Percentiles rank a stretch among this genome's conserved stretches.
Conservation (phyloP, 2,113 vertebrate genomes). For the Sander lucioperca region DNA sequence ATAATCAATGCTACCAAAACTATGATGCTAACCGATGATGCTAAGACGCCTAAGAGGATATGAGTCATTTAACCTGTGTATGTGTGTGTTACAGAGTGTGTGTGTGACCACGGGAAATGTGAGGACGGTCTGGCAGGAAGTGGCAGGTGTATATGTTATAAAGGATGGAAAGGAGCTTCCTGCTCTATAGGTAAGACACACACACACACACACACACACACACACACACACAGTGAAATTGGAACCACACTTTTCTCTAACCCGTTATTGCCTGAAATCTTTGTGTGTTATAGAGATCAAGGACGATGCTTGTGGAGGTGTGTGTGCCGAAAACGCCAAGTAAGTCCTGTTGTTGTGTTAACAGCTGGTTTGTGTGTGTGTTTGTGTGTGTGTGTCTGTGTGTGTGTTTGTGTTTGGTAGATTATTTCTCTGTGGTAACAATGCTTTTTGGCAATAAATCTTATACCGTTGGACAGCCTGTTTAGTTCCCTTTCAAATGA, state of each 20-base stretch:
- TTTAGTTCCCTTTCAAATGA: no score
- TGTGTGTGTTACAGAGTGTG: slow-evolving; percentile 86
- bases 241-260: not conserved
- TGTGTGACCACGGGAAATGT: slow-evolving; percentile 90
- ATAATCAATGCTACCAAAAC: not conserved
- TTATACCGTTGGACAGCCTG: no score
- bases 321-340: slow-evolving; percentile 90
- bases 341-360: slow-evolving; percentile 78
- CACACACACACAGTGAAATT: not conserved
- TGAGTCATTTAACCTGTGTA: not conserved
- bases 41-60: not conserved
- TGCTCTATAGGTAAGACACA: slow-evolving; percentile 88
- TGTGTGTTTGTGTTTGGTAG: not conserved
- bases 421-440: no score
- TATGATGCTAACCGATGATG: not conserved
- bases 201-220: not conserved
- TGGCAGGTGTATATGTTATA: slow-evolving; percentile 90
- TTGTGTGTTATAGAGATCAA: slow-evolving; percentile 84
- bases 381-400: not conserved
- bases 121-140: slow-evolving; percentile 89
- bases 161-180: slow-evolving; percentile 90
- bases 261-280: slow-evolving; percentile 9
- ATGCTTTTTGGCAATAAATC: no score
- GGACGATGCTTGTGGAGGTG: slow-evolving; percentile 86
- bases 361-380: slow-evolving; percentile 1